phyloP scores from a whole-genome alignment of 1,140 invertebrate species.

The Neodiprion fabricii region DNA sequence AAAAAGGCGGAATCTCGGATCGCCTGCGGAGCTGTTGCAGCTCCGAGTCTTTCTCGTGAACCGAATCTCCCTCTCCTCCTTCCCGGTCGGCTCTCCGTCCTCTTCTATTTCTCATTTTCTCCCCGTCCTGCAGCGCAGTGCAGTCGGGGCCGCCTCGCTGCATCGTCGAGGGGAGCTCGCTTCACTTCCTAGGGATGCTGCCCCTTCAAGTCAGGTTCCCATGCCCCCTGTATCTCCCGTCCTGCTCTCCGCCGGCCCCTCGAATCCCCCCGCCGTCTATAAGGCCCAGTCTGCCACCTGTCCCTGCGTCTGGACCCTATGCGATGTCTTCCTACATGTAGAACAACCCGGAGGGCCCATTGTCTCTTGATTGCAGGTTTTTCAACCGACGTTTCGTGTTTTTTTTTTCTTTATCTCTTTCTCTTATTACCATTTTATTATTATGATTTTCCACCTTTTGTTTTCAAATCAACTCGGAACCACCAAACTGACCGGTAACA shows the following conservation, averaged over 20 bases:
- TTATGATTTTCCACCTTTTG: no score
- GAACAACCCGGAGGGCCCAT: constrained; percentile 37
- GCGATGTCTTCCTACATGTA: constrained; percentile 53
- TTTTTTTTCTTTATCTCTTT: not conserved
- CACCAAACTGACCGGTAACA: no score
- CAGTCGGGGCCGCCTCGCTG: not conserved
- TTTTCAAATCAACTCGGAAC: no score
- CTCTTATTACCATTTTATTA: no score
- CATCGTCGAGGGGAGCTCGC: constrained; percentile 24
- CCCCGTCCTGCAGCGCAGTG: constrained; percentile 14
- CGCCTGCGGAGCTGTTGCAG: constrained; percentile 31
- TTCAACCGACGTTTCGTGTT: not conserved
- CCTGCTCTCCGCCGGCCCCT: constrained; percentile 24
- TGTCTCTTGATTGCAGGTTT: constrained; percentile 5
- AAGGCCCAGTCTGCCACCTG: constrained; percentile 53
- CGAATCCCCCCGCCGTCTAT: constrained; percentile 11
- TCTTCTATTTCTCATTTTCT: constrained; percentile 49
- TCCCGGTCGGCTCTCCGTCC: constrained; percentile 10
- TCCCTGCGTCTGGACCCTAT: constrained; percentile 54
- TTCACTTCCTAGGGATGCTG: constrained; percentile 58
- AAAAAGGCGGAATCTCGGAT: not conserved
- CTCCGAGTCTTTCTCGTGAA: constrained; percentile 33
- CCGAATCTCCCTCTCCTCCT: not conserved
- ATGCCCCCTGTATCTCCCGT: constrained; percentile 43
- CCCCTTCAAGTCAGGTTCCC: constrained; percentile 61